A percentile compares a stretch with the other conserved stretches of the same genome.
Evolutionary conservation across 2,113 vertebrate genomes (phyloP).

Genomic region (Calonectris borealis): DNA sequence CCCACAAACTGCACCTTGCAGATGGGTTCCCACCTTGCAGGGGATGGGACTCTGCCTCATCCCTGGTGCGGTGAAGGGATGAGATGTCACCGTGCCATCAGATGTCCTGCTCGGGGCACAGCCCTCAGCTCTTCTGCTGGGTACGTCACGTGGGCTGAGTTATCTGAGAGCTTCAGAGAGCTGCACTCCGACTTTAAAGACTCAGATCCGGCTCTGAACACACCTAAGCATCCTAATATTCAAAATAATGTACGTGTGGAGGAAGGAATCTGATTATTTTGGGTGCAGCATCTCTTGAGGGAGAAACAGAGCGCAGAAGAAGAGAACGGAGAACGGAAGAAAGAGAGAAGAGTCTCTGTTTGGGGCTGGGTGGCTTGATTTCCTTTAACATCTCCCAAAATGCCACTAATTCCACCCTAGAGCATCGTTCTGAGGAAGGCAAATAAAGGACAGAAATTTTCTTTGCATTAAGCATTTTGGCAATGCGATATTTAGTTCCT

Average conservation of each 20-base stretch:
- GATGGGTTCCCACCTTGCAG: background rate
- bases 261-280: background rate
- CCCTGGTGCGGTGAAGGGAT: background rate
- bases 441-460: background rate
- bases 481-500: background rate
- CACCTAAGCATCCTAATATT: background rate
- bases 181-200: background rate
- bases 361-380: background rate
- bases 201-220: background rate
- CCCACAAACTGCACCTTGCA: background rate
- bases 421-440: background rate
- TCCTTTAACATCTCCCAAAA: background rate
- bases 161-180: background rate
- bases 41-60: accelerated
- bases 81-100: background rate
- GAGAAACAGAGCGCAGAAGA: background rate
- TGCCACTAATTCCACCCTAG: background rate
- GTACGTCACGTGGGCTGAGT: background rate
- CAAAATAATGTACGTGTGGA: background rate
- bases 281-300: background rate
- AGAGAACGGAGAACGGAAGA: background rate
- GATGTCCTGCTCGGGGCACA: background rate
- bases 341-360: background rate
- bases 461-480: background rate
- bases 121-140: background rate